These are phyloP conservation scores for Globodera rostochiensis DNA, from an alignment of 1,140 invertebrate genomes.

Conservation along the genomic window DNA sequence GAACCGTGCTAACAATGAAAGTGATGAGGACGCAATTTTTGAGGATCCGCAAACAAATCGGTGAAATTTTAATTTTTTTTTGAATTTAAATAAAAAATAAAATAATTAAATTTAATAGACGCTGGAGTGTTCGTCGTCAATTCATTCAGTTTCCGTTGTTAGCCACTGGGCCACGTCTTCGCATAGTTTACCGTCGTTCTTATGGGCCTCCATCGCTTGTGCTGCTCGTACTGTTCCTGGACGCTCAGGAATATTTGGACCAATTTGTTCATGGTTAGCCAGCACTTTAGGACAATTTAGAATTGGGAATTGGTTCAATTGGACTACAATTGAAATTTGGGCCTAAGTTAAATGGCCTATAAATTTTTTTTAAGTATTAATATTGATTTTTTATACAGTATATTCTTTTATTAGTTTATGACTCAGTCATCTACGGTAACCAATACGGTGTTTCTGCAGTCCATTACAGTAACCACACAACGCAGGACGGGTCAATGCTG, in stretches of 20 bases:
- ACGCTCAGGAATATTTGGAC: constrained; percentile 64
- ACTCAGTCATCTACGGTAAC: constrained; percentile 55
- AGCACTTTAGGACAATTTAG: background rate
- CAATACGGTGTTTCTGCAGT: constrained; percentile 64
- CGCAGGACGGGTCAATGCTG: constrained; percentile 52
- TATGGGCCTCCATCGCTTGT: constrained; percentile 57
- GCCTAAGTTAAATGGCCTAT: too few relatives aligned
- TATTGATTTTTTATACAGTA: background rate
- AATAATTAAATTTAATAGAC: constrained; percentile 10
- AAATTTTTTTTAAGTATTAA: constrained; percentile 47
- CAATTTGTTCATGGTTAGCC: constrained; percentile 26
- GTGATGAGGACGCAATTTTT: constrained; percentile 62
- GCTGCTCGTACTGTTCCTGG: constrained; percentile 60
- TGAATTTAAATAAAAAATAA: background rate
- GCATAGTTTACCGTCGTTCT: constrained; percentile 81
- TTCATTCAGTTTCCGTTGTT: constrained; percentile 82
- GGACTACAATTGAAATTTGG: too few relatives aligned
- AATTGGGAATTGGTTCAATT: background rate
- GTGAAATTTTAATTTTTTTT: background rate
- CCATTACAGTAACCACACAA: constrained; percentile 62
- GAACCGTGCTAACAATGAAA: constrained; percentile 58
- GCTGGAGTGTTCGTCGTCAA: constrained; percentile 76
- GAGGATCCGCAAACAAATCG: constrained; percentile 45
- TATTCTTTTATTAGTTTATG: constrained; percentile 37
- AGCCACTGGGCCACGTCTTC: constrained; percentile 80